Evolutionary conservation across 2,888 invertebrate species (phyloP).

Genomic region (Notocelia uddmanniana): DNA sequence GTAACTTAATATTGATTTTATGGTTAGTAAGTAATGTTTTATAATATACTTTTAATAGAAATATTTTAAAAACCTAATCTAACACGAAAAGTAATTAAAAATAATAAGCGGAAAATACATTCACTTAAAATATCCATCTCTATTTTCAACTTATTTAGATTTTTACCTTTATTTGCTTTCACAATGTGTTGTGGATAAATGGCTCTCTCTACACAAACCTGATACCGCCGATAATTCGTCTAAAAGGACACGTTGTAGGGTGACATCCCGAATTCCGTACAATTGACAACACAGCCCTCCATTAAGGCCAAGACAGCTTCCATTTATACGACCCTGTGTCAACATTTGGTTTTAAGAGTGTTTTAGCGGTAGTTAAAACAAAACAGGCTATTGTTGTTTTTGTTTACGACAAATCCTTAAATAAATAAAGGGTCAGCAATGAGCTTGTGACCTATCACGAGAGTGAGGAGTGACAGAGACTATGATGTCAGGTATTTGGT

Average conservation of each 20-base stretch:
- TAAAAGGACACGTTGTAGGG: constrained; percentile 31
- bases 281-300: constrained; percentile 22
- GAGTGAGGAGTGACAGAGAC: too few relatives aligned
- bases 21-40: too few relatives aligned
- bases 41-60: too few relatives aligned
- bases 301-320: constrained; percentile 30
- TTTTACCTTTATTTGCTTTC: constrained; percentile 8
- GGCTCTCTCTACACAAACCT: constrained; percentile 15
- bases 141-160: not conserved
- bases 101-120: too few relatives aligned
- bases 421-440: too few relatives aligned
- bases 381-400: not conserved
- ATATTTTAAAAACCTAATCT: too few relatives aligned
- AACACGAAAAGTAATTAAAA: too few relatives aligned
- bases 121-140: too few relatives aligned
- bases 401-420: not conserved
- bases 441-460: too few relatives aligned
- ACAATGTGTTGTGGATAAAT: constrained; percentile 21
- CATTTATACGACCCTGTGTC: constrained; percentile 30
- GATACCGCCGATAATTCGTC: constrained; percentile 35
- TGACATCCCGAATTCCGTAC: constrained; percentile 24
- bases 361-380: constrained; percentile 1
- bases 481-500: too few relatives aligned
- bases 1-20: too few relatives aligned
- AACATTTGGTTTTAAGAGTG: constrained; percentile 30